A percentile compares a stretch with the other conserved stretches of the same genome.
These are phyloP conservation scores for Trachelus iudaicus DNA, from an alignment of 2,888 invertebrate genomes.

Conservation along the genomic window DNA sequence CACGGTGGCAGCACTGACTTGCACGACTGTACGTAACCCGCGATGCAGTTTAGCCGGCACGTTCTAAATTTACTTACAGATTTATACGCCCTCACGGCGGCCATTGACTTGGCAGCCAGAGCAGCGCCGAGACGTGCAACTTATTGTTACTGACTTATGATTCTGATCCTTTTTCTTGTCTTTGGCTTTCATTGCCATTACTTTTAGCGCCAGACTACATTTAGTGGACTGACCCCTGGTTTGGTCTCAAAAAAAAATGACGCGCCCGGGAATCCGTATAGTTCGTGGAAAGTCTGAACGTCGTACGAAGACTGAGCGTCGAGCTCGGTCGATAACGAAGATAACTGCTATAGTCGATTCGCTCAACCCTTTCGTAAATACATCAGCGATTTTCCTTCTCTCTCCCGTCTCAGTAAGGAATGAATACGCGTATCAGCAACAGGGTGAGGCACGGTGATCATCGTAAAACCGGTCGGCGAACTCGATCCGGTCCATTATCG, in stretches of 20 bases:
- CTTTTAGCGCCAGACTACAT: not conserved
- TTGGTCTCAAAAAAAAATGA: not conserved
- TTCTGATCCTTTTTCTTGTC: not conserved
- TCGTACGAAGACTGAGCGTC: not conserved
- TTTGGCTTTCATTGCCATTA: not conserved
- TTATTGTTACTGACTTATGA: not conserved
- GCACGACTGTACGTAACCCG: conserved; percentile 14
- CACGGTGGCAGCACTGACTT: conserved; percentile 36
- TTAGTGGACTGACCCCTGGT: not conserved
- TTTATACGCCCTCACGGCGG: conserved; percentile 52
- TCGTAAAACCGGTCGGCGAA: not conserved
- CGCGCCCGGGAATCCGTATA: not conserved
- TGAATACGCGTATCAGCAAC: not conserved
- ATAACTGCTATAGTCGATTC: not conserved
- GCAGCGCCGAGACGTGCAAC: not conserved
- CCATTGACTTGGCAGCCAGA: conserved; percentile 43
- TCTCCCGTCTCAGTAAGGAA: not conserved
- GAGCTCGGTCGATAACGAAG: not conserved
- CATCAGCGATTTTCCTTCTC: not conserved
- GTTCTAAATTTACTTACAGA: conserved; percentile 59
- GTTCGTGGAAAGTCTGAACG: not conserved
- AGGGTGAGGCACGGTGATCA: not conserved
- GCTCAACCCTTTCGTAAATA: not conserved
- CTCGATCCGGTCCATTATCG: not conserved
- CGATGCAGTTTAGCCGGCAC: conserved; percentile 28